Percentiles rank a stretch among this genome's conserved stretches.
Conservation (phyloP, 2,797 vertebrate genomes). For the Gallirallus australis region DNA sequence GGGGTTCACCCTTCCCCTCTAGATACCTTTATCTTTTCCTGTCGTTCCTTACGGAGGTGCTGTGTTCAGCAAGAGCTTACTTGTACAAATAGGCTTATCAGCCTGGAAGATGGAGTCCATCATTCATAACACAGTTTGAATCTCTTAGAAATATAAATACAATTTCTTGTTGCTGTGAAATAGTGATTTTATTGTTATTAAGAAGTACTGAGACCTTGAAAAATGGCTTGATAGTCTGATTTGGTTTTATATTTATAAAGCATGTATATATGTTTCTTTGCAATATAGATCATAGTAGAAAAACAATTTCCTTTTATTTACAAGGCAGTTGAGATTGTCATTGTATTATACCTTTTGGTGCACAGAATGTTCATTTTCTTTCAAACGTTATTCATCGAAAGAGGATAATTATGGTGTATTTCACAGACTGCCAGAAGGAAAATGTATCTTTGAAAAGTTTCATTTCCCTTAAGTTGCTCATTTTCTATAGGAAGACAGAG, state of each 20-base stretch:
- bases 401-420: slow-evolving; percentile 79
- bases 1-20: neutral
- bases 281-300: slow-evolving; percentile 58
- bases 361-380: slow-evolving; percentile 70
- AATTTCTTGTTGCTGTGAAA: neutral
- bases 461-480: slow-evolving; percentile 81
- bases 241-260: slow-evolving; percentile 55
- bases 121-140: neutral
- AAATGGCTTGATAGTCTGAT: slow-evolving; percentile 18
- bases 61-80: neutral
- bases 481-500: slow-evolving; percentile 78
- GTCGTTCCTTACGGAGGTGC: neutral
- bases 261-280: slow-evolving; percentile 9
- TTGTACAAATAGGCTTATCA: neutral
- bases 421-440: slow-evolving; percentile 79
- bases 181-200: slow-evolving; percentile 33
- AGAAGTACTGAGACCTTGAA: slow-evolving; percentile 20
- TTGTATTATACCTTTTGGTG: slow-evolving; percentile 71
- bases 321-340: slow-evolving; percentile 69
- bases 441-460: slow-evolving; percentile 80
- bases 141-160: slow-evolving; percentile 12
- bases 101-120: neutral
- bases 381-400: slow-evolving; percentile 74
- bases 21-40: neutral
- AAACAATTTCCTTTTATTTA: slow-evolving; percentile 79